Conservation (phyloP, 2,113 vertebrate species). For the Triplophysa siluroides region DNA sequence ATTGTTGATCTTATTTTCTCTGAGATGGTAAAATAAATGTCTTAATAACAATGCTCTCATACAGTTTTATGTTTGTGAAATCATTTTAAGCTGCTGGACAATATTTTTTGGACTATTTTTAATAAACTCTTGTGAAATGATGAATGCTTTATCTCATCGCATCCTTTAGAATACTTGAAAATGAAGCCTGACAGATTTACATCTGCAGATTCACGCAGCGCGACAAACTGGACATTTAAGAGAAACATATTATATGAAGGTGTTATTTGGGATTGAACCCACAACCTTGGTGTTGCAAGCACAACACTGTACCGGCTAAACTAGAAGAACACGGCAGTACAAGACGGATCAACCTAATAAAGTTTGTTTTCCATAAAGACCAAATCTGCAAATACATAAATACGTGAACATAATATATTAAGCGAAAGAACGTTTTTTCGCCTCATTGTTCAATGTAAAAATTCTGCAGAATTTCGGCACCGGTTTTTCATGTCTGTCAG, state of each 20-base stretch:
- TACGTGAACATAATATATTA: not conserved
- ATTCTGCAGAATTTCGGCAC: not conserved
- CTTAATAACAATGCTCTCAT: conserved; percentile 10
- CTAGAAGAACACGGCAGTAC: no score
- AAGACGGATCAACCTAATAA: no score
- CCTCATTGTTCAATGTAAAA: no score
- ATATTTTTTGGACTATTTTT: not conserved
- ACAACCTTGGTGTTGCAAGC: no score
- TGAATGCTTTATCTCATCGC: not conserved
- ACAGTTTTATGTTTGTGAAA: conserved; percentile 4
- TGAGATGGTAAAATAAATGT: not conserved
- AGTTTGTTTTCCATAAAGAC: no score
- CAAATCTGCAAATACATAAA: no score
- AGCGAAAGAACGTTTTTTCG: not conserved
- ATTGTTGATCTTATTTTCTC: not conserved
- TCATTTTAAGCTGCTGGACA: conserved; percentile 3
- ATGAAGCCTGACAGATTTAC: not conserved
- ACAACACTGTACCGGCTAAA: no score
- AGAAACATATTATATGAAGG: no score
- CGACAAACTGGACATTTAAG: no score
- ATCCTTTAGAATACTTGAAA: no score
- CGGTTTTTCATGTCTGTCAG: not conserved
- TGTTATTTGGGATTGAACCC: no score
- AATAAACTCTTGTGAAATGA: conserved; percentile 33
- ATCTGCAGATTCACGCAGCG: no score